Base-by-base conservation (phyloP, 2,113 vertebrate genomes). In the Triplophysa dalaica region DNA sequence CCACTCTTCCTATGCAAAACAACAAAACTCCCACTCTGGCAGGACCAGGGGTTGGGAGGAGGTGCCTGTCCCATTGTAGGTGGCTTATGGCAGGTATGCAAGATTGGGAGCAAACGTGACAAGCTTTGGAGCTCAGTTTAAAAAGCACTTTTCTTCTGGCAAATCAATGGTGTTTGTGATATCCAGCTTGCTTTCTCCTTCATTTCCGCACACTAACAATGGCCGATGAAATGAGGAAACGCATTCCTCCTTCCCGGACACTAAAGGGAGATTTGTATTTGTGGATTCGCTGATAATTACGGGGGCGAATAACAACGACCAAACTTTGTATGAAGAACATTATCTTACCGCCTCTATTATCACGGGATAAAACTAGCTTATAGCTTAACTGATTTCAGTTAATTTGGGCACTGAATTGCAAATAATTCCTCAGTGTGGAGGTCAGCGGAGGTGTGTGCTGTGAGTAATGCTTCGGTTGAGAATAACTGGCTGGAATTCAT, bases 1-100 rank as follows among this genome's bases (percentile, higher is more conserved):
- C 78, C 82, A 84, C 86, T 84, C 86, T 87, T 80, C 80, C 86
- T 81, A 89, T 88, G 88, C 89, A 90, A 89, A 87, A 86, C 83
- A 81, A 84, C 81, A 78, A 85, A 90, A 84, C 84, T 82, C 84
- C 67, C 63, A 12, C 77, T 75, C 50, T 56, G 78, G 50, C n/a
- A 58, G 65, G 41, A 76, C 65, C 70, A 58, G n/a, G 61, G 33
- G 79, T 70, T 68, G 78, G 75, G 69, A 66, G 70, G 67, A 52
- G 64, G 38, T 60, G 24, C 3, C 21, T 50, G 58, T 70, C 74
- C 84, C 77, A 84, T 87, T 85, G 85, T 89, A 83, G 74, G 79
- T 43, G 70, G 78, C 87, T 89, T 87, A 62, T 7, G 81, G 70
- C 78, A 87, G 84, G 79, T 81, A 77, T 84, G 81, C 84, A 83